Evolutionary conservation across 53 echinoderm and acorn worm species (phyloP), one percentile per base, ranked within the genome.

Genomic region (Holothuria scabra): DNA sequence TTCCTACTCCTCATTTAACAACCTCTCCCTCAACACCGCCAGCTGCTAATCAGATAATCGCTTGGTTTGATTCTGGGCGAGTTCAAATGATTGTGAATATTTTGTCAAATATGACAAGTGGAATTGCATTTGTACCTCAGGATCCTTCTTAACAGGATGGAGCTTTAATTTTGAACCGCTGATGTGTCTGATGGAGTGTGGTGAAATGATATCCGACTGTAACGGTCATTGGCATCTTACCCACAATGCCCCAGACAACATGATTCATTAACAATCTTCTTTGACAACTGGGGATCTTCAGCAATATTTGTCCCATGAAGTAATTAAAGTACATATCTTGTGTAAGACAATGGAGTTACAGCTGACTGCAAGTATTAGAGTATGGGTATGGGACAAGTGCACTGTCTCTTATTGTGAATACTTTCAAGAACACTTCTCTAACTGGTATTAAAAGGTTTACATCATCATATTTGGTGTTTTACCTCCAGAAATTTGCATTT

Each of bases 31-130:
- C 32, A 20, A n/a, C 46, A 23, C 28, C 48, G 28, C 23, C 46
- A 72, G 72, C 34, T 48, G n/a, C 48, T 72, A 72, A 72, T 72
- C 46, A 72, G 72, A 72, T 72, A 72, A 72, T 48, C 72, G 49
- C 72, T 52, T 23, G 72, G 24, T 26, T 72, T 28, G 12, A 28
- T 44, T 44, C n/a, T 44, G 24, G 41, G 5, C 48, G 6, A 72
- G 46, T 24, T 46, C 31, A 46, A 72, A 12, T 21, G 46, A 72
- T 72, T 44, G 46, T 72, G 34, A 22, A 48, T 25, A 46, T 38
- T 28, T 46, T 46, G 72, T 72, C 72, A 72, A 8, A 23, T 72
- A 72, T 72, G 72, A 72, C 72, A 72, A 49, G 72, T 72, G 72
- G 22, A 34, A 48, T 44, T 12, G 28, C 44, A 72, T 35, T 72